Evolutionary conservation across 1,140 invertebrate species (phyloP), one percentile per base, ranked within the genome.

Genomic region (Lepidurus packardi): DNA sequence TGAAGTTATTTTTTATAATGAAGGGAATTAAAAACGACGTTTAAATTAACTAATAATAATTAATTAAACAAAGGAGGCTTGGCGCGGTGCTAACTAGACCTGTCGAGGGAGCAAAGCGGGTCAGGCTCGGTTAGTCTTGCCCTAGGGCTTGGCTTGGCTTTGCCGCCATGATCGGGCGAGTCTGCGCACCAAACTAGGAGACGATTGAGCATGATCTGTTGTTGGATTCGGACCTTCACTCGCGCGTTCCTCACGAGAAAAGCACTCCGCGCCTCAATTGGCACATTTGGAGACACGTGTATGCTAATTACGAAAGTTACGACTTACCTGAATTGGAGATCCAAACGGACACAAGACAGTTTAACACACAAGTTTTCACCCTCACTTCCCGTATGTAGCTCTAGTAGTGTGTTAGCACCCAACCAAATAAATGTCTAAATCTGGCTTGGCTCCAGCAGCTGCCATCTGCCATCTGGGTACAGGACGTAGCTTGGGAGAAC

Each of bases 401-500:
- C 16, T 65, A 34, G 53, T 65, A 65, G 53, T 65, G 21, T 65
- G 53, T 65, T 65, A 65, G 53, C 53, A 65, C 53, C 53, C 53
- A 65, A 65, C 53, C 53, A 65, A 65, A 65, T 65, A 65, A 65
- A 65, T 65, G 53, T 65, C 53, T 65, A 65, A 65, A 65, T 65
- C 53, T 65, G 53, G 53, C 53, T 65, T 65, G 53, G 53, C 53
- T 65, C 53, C 53, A 65, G 53, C 53, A 65, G 53, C 53, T 65
- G 53, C 53, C 53, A 65, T 65, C 53, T 65, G 53, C 53, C 53
- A 65, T 65, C 53, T 65, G 53, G 53, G 53, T 21, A 21, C 21
- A 65, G 53, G 53, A 65, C 53, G 53, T 65, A 65, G 53, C 53
- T 13, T n/a, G 53, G 53, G 21, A 65, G 53, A 13, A 65, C 53